Evolutionary conservation across 2,113 vertebrate genomes (phyloP).

Genomic region (Madoqua kirkii): DNA sequence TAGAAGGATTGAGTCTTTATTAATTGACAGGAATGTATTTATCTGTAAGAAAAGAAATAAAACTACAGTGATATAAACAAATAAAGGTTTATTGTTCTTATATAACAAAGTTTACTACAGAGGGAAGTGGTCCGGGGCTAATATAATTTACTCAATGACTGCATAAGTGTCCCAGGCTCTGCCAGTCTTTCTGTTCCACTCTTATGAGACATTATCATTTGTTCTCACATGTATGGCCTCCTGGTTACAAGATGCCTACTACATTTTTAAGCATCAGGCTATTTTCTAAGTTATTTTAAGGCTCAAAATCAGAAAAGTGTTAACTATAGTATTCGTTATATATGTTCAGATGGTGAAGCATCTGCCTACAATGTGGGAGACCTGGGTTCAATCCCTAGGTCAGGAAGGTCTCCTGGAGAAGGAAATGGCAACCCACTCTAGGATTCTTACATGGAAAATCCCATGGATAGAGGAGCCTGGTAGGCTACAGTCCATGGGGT

Average conservation of each 20-base stretch:
- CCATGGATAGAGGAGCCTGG: too few relatives aligned
- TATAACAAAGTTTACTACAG: not conserved
- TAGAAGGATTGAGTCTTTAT: not conserved
- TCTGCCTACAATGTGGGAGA: too few relatives aligned
- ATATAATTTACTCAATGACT: not conserved
- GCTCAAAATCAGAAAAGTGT: not conserved
- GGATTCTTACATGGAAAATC: too few relatives aligned
- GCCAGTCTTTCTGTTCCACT: not conserved
- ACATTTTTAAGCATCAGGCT: not conserved
- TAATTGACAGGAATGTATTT: not conserved
- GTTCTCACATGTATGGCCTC: not conserved
- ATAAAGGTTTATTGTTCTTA: not conserved
- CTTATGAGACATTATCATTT: not conserved
- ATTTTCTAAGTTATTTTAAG: not conserved
- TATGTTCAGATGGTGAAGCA: not conserved
- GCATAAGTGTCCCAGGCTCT: not conserved
- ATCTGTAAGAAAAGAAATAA: slow-evolving; percentile 8
- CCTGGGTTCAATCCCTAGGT: too few relatives aligned
- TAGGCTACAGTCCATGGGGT: too few relatives aligned
- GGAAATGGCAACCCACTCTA: too few relatives aligned
- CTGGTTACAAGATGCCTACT: not conserved
- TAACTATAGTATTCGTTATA: not conserved
- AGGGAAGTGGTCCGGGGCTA: not conserved
- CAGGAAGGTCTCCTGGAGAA: too few relatives aligned
- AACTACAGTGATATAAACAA: not conserved